Conservation (phyloP, 1,140 invertebrate genomes). For the Papilio dardanus region DNA sequence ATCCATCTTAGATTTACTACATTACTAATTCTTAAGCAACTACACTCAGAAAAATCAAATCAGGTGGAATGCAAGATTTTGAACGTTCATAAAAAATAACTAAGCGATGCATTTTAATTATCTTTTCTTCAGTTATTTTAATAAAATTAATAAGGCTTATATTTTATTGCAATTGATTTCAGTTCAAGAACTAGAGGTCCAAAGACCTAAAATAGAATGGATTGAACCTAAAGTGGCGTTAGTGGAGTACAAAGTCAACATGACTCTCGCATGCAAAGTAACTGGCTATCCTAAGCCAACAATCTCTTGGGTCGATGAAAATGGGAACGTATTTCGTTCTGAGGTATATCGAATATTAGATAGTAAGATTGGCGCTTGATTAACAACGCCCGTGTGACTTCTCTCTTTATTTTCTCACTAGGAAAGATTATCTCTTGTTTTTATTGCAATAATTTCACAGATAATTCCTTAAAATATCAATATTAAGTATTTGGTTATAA, state of each 20-base stretch:
- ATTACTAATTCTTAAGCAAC: no score
- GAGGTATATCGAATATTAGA: slow-evolving; percentile 46
- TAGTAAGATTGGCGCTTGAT: no score
- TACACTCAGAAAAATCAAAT: no score
- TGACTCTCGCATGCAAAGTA: slow-evolving; percentile 55
- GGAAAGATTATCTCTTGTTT: no score
- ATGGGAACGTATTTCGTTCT: slow-evolving; percentile 45
- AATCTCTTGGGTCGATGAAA: slow-evolving; percentile 58
- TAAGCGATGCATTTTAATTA: not conserved
- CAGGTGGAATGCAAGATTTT: no score
- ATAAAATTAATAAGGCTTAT: not conserved
- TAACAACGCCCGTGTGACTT: no score
- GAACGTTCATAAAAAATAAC: not conserved
- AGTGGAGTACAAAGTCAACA: slow-evolving; percentile 50
- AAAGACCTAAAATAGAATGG: slow-evolving; percentile 44
- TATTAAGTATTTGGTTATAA: no score
- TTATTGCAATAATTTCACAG: no score
- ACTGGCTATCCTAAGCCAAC: slow-evolving; percentile 54
- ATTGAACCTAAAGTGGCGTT: slow-evolving; percentile 44
- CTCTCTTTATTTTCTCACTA: not conserved
- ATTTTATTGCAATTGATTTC: slow-evolving; percentile 26
- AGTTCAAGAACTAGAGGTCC: slow-evolving; percentile 38
- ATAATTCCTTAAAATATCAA: no score
- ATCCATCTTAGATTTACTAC: no score
- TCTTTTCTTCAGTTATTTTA: not conserved